phyloP scores from a whole-genome alignment of 2,113 vertebrate species.

The Lycaon pictus region DNA sequence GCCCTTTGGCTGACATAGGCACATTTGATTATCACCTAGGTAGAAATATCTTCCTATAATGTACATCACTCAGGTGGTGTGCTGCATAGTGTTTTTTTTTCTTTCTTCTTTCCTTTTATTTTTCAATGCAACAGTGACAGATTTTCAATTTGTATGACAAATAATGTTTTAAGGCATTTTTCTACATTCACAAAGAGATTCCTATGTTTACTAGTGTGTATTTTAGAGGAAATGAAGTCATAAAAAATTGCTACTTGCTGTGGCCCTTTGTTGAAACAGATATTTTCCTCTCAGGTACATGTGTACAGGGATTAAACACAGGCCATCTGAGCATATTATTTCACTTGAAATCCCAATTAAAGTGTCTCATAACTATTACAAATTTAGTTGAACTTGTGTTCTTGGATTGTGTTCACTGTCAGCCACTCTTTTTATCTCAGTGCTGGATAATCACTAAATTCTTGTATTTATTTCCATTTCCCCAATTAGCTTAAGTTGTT shows the following conservation, averaged over 20 bases:
- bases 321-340: background rate
- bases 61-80: background rate
- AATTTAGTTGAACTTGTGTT: constrained; percentile 35
- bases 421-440: constrained; percentile 64
- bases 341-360: constrained; percentile 19
- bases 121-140: background rate
- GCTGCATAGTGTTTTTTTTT: background rate
- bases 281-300: background rate
- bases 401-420: constrained; percentile 31
- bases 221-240: background rate
- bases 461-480: constrained; percentile 76
- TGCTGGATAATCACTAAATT: constrained; percentile 68
- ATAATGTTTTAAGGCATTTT: background rate
- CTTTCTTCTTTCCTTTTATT: background rate
- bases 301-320: background rate
- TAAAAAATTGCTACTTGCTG: background rate
- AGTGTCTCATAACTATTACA: background rate
- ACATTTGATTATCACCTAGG: background rate
- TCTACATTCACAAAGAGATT: background rate
- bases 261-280: background rate
- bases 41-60: background rate
- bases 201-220: background rate
- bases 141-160: background rate
- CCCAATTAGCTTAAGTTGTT: constrained; percentile 78
- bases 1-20: background rate